Base-by-base conservation (phyloP, 2,888 invertebrate genomes). In the Diloba caeruleocephala region DNA sequence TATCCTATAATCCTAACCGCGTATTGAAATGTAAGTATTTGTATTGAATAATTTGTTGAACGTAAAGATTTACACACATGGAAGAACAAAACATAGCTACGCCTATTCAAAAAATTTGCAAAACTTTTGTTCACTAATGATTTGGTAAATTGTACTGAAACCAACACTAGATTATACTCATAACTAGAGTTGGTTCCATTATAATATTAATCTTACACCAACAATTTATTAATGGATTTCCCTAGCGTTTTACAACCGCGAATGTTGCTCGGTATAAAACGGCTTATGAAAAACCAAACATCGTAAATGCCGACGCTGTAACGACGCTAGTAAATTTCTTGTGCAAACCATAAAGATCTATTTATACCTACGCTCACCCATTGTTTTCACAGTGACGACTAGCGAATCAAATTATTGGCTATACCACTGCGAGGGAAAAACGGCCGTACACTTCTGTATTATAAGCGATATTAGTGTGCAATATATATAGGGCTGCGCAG, bases 401-500 rank as follows among this genome's bases (percentile, higher is more conserved):
- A 71, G 79, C 87, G 86, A 89, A 92, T 90, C 81, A 88, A 92
- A 91, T 93, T 92, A 92, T 92, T 91, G 90, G 90, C 83, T 79
- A 72, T 60, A 78, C 73, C 69, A 73, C 58, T 67, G 65, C 81
- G 83, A 25, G 42, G 66, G 3, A 87, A 75, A 67, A 44, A 54
- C 55, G 43, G 60, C 82, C 71, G 64, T 87, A 83, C 12, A 1
- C 0, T 0, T n/a, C 14, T 13, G 32, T 9, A 19, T 45, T 59
- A 58, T 42, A 58, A 69, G 46, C 71, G 71, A 81, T 77, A 82
- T 77, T 87, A 70, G 81, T 76, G 54, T 64, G 79, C 14, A 59
- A 34, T 36, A 41, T 57, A 62, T 76, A 84, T 86, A 89, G 88
- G 87, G 84, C 86, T 83, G 82, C 70, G 70, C 82, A 71, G 72